Base-by-base conservation (phyloP, 2,888 invertebrate species). In the Platerodrilus igneus region DNA sequence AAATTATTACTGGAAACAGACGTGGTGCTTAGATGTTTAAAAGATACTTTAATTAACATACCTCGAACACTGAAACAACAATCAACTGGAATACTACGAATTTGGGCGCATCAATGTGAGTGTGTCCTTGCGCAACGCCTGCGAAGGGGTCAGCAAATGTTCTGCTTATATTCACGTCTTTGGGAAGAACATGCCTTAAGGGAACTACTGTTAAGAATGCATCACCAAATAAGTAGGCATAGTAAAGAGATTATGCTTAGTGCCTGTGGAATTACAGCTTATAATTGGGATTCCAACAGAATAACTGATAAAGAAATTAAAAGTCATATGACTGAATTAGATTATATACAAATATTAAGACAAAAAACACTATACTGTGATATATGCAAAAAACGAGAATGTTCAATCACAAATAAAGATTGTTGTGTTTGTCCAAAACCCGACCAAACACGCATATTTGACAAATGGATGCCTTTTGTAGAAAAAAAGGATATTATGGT, bases 401-500 rank as follows among this genome's bases (percentile, higher is more conserved):
- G 57, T 25, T 56, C 57, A 35, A 58, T 68, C 29, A 62, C 67
- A 2, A 64, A 63, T 47, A 60, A 73, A 10, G 57, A 67, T n/a
- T 76, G 74, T 51, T 78, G 77, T 51, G 58, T 56, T 26, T 75
- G 73, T 56, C 50, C 58, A 4, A 55, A 55, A 8, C 35, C 45
- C 17, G 56, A 21, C 20, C 22, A 49, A 31, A 33, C 38, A 8
- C 21, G n/a, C 14, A 37, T 64, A 57, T 66, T 64, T 1, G 75
- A 76, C 16, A 75, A 79, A 9, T 88, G 88, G 91, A 72, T 75
- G 33, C 84, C 87, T 0, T 91, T 85, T 59, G 78, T 90, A 53
- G 86, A 87, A 59, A 78, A 84, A 8, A 75, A 83, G 33, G 84
- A 88, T 57, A 79, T 89, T 59, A 71, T 87, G 8, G 82, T 91